phyloP scores from a whole-genome alignment of 1,140 invertebrate genomes.

The Halictus rubicundus region DNA sequence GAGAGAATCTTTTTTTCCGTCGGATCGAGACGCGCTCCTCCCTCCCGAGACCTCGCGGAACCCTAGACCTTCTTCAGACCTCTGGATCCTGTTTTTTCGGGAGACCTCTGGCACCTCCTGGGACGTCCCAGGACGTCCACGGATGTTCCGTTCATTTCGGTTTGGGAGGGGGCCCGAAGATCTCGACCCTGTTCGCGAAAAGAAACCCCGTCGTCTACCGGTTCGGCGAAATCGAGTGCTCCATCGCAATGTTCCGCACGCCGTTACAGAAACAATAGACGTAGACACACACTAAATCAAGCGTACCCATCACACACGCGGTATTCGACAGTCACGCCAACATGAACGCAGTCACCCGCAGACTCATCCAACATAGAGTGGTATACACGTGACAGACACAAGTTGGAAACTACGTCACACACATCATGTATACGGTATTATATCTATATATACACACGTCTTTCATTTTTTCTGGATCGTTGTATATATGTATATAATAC shows the following conservation, averaged over 20 bases:
- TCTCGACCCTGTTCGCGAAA: too few species aligned
- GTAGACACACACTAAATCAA: constrained; percentile 80
- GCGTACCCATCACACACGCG: constrained; percentile 78
- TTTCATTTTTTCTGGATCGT: constrained; percentile 5
- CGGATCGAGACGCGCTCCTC: background rate
- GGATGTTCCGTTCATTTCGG: background rate
- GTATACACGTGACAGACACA: constrained; percentile 82
- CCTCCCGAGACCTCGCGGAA: background rate
- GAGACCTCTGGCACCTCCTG: background rate
- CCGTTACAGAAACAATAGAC: constrained; percentile 81
- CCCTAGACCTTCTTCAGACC: background rate
- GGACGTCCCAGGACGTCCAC: background rate
- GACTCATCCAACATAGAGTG: constrained; percentile 78
- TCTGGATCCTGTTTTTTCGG: background rate
- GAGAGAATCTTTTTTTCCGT: too few species aligned
- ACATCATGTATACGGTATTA: constrained; percentile 41
- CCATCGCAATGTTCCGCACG: constrained; percentile 73
- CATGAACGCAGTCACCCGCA: constrained; percentile 77
- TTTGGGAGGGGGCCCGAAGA: too few species aligned
- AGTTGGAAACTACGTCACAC: constrained; percentile 79
- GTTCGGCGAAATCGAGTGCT: constrained; percentile 55
- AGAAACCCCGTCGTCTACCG: too few species aligned
- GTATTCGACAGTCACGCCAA: constrained; percentile 74
- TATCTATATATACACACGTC: constrained; percentile 20
- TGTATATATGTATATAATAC: constrained; percentile 1